These are phyloP conservation scores for Tetraodon nigroviridis DNA, from an alignment of 2,113 vertebrate species.

Conservation along the genomic window DNA sequence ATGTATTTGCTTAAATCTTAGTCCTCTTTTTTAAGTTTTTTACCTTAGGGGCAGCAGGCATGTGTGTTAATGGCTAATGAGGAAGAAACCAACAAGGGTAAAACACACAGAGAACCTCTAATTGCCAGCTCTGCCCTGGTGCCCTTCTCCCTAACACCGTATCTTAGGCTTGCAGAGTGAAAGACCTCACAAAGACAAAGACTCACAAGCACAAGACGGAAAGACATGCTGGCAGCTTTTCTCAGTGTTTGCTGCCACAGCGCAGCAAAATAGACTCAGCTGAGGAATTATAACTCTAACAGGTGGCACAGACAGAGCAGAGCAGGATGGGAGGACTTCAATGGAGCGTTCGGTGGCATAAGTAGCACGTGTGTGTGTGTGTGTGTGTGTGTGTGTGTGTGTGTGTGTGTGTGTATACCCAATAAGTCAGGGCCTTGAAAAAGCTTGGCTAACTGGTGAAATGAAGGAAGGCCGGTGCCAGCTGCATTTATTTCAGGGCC, in stretches of 20 bases:
- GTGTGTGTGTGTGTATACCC: conserved; percentile 44
- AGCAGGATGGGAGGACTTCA: conserved; percentile 6
- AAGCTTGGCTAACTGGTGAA: conserved; percentile 26
- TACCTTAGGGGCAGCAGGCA: too few species aligned
- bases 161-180: conserved; percentile 11
- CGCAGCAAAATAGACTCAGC: conserved; percentile 39
- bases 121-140: conserved; percentile 30
- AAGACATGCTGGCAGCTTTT: conserved; percentile 33
- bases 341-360: conserved; percentile 6
- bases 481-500: conserved; percentile 61
- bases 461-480: conserved; percentile 41
- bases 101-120: conserved; percentile 6
- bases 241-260: conserved; percentile 39
- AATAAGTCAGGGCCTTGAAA: conserved; percentile 56
- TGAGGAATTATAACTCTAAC: conserved; percentile 36
- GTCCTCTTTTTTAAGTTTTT: too few species aligned
- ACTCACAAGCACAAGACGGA: conserved; percentile 2
- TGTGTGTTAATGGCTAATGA: too few species aligned
- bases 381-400: conserved; percentile 47
- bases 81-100: not conserved
- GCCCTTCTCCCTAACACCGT: conserved; percentile 19
- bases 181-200: conserved; percentile 7
- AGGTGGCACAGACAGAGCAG: conserved; percentile 27
- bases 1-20: too few species aligned
- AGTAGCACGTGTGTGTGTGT: conserved; percentile 43